Evolutionary conservation across 64 coral and sea anemone species (phyloP), one percentile per base, ranked within the genome.

Genomic region (Dendrophyllia cribrosa): DNA sequence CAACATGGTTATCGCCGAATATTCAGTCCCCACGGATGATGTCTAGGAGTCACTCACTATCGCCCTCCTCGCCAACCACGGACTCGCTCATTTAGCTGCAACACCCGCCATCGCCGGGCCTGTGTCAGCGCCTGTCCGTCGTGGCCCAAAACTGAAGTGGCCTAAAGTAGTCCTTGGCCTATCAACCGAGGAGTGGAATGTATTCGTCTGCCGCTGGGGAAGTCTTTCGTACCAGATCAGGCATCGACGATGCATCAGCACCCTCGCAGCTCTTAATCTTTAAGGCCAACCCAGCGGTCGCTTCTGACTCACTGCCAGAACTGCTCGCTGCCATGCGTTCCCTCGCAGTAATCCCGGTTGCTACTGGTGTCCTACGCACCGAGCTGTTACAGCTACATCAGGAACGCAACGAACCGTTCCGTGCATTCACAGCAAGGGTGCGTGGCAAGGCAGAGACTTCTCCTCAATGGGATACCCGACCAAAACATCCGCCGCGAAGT

Each of bases 331-430:
- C 93, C 43, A 95, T 95, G 79, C 93, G 51, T 58, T 86, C 93
- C n/a, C 72, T 95, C 14, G 88, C 88, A 5, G 88, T 95, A 1
- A 95, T 95, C 87, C 79, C 79, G 20, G 61, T 95, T 77, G 93
- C 87, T 16, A 90, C 78, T 8, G 20, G 87, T 47, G 88, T 90
- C 22, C 72, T 95, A 58, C 49, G 59, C 68, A 86, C 87, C 58
- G 80, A 95, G 69, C 81, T 90, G 6, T 80, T 95, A 9, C 88
- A 87, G 23, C 20, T 95, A 70, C 88, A 16, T 17, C 93, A 95
- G 24, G 93, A 87, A 66, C 60, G 83, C 7, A 88, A 95, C 51
- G 82, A 95, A 34, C 14, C 66, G 43, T 95, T 95, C 65, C 74
- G 63, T 8, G 72, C 93, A 75, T 95, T 95, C 50, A 66, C 93